These are phyloP conservation scores for Neostethus bicornis DNA, from an alignment of 2,797 vertebrate species.

Conservation along the genomic window DNA sequence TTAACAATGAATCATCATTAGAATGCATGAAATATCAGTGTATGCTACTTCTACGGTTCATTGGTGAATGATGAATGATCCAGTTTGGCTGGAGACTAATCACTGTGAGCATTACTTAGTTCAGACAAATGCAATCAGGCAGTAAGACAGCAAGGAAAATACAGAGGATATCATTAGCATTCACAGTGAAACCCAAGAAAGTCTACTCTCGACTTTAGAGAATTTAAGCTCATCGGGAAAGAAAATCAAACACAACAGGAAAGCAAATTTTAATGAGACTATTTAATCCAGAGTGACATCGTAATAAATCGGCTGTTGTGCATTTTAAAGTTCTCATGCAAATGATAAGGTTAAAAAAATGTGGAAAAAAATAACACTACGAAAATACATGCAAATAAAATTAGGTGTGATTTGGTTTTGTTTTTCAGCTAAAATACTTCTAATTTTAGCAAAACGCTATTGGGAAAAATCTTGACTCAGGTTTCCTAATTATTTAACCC, in stretches of 20 bases:
- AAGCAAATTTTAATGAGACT: conserved; percentile 44
- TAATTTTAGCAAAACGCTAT: too few relatives aligned
- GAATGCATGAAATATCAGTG: conserved; percentile 1
- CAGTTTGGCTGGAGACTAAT: conserved; percentile 9
- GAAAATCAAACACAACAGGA: conserved; percentile 25
- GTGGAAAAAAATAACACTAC: not conserved
- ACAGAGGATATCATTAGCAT: conserved; percentile 10
- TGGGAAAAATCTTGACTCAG: too few relatives aligned
- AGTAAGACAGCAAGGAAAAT: conserved; percentile 12
- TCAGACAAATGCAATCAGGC: conserved; percentile 17
- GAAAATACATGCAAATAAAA: too few relatives aligned
- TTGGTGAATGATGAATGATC: conserved; percentile 20
- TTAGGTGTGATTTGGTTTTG: too few relatives aligned
- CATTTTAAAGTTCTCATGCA: conserved; percentile 35
- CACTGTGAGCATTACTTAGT: conserved; percentile 4
- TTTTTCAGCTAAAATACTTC: too few relatives aligned
- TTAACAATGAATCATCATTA: conserved; percentile 20
- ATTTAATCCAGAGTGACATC: conserved; percentile 49
- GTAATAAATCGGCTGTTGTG: conserved; percentile 44
- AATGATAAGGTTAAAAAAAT: conserved; percentile 19
- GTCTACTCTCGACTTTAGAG: not conserved
- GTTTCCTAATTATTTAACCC: too few relatives aligned
- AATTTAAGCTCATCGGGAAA: not conserved
- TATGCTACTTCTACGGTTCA: conserved; percentile 6
- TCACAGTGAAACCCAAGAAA: conserved; percentile 15